A percentile compares a stretch with the other conserved stretches of the same genome.
These are phyloP conservation scores for Erebia epiphron DNA, from an alignment of 2,888 invertebrate genomes.

Conservation along the genomic window DNA sequence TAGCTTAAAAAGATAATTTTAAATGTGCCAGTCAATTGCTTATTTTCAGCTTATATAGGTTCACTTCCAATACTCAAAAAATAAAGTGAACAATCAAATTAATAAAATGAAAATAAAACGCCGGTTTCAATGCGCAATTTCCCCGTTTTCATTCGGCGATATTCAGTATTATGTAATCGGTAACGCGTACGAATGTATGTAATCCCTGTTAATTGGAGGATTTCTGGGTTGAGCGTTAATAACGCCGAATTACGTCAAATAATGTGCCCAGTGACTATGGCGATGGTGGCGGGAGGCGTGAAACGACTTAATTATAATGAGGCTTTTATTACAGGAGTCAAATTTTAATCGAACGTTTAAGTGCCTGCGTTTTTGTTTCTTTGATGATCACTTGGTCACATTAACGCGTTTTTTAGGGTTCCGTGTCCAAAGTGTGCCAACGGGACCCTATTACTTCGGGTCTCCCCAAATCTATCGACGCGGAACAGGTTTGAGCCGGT, in stretches of 20 bases:
- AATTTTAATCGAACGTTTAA: constrained; percentile 6
- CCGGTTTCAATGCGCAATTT: background rate
- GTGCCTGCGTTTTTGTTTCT: background rate
- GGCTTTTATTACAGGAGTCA: constrained; percentile 12
- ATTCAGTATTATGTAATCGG: constrained; percentile 6
- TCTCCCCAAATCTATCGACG: no score
- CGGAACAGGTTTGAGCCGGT: no score
- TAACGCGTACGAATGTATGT: constrained; percentile 20
- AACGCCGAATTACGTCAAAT: constrained; percentile 27
- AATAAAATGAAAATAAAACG: background rate
- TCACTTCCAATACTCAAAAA: background rate
- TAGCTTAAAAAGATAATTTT: no score
- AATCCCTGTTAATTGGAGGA: constrained; percentile 25
- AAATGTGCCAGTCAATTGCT: no score
- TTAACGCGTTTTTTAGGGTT: background rate
- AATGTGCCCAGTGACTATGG: constrained; percentile 15
- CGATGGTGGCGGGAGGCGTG: constrained; percentile 5
- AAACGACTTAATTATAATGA: constrained; percentile 23
- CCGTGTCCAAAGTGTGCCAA: no score
- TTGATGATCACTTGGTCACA: background rate
- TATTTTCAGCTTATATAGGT: no score
- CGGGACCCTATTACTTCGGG: no score
- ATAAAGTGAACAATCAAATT: background rate
- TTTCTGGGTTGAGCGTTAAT: constrained; percentile 32
- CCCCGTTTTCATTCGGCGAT: background rate